Percentiles rank a stretch among this genome's conserved stretches.
Evolutionary conservation across 2,797 vertebrate genomes (phyloP).

Genomic region (Tinamus major): DNA sequence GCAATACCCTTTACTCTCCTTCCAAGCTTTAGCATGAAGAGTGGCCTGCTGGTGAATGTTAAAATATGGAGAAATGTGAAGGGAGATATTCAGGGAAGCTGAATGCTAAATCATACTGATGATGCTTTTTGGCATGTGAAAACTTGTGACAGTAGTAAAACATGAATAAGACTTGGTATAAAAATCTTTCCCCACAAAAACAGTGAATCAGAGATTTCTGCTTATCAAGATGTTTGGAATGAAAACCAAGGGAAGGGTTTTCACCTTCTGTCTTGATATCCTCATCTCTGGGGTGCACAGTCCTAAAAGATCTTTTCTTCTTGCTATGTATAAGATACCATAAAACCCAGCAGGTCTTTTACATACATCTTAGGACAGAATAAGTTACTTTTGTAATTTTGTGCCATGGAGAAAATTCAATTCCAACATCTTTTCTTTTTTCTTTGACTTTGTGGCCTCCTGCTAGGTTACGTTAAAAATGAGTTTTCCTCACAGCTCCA

Average conservation of each 20-base stretch:
- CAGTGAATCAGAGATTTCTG: background rate
- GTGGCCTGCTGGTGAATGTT: background rate
- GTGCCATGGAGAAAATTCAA: background rate
- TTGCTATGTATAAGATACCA: background rate
- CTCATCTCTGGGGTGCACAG: background rate
- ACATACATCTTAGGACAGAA: background rate
- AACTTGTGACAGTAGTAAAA: background rate
- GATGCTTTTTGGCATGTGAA: background rate
- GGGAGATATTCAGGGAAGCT: background rate
- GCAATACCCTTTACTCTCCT: background rate
- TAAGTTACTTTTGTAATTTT: background rate
- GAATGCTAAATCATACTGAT: background rate
- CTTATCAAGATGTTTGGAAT: background rate
- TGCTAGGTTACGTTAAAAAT: accelerated
- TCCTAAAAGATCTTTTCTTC: background rate
- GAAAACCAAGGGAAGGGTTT: background rate
- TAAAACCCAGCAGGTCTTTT: background rate
- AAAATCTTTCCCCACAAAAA: background rate
- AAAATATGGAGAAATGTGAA: background rate
- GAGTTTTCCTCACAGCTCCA: background rate
- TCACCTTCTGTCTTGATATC: background rate
- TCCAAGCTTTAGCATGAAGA: background rate
- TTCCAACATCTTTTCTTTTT: background rate
- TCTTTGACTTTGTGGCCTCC: background rate
- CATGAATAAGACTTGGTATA: background rate